phyloP scores from a whole-genome alignment of 23 tunicate species.

The Halocynthia aurantium region DNA sequence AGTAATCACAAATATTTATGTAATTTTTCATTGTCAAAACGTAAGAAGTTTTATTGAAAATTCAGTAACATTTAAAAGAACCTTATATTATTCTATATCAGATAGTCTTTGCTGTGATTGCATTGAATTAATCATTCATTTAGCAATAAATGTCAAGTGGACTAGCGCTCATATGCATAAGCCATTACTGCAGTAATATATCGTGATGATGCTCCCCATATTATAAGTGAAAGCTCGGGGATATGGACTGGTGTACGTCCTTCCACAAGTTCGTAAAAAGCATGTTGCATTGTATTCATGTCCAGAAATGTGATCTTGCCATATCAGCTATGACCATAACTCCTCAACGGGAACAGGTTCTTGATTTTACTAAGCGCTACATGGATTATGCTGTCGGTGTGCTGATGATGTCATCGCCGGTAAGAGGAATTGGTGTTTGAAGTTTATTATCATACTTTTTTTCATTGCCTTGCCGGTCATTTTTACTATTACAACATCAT shows the following conservation, averaged over 20 bases:
- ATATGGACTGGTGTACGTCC: background rate
- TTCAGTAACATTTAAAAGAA: background rate
- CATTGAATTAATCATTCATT: too few relatives aligned
- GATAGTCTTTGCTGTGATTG: too few relatives aligned
- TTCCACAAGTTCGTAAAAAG: background rate
- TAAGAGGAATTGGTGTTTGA: background rate
- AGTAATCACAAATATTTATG: background rate
- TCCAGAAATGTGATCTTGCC: conserved; percentile 69
- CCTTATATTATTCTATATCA: too few relatives aligned
- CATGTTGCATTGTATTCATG: background rate
- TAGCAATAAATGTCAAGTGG: too few relatives aligned
- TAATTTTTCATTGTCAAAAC: too few relatives aligned
- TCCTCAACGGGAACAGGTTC: conserved; percentile 61
- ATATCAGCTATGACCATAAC: conserved; percentile 83
- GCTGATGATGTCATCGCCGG: conserved; percentile 48
- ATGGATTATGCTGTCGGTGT: conserved; percentile 85
- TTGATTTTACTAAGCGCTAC: conserved; percentile 74
- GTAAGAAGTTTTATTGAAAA: background rate
- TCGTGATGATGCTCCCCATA: background rate
- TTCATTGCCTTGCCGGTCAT: background rate
- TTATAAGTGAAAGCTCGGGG: too few relatives aligned
- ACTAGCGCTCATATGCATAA: too few relatives aligned
- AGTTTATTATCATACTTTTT: background rate
- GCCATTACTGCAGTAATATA: too few relatives aligned
- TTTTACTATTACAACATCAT: background rate